Evolutionary conservation across 2,888 invertebrate species (phyloP).

Genomic region (Leptopilina syphax): DNA sequence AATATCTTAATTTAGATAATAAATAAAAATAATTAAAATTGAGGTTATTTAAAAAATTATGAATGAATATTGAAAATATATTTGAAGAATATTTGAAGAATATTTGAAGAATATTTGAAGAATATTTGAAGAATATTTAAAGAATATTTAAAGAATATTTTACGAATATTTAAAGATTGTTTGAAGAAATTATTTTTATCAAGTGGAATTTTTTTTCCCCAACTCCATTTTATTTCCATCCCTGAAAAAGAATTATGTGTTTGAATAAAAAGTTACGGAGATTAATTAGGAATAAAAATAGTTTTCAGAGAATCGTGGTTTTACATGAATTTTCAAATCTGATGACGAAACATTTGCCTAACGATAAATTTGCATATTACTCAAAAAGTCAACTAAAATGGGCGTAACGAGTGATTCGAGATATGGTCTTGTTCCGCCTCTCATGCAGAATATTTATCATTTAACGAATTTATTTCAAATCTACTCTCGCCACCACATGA

Average conservation of each 20-base stretch:
- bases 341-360: conserved; percentile 24
- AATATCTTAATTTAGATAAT: too few species aligned
- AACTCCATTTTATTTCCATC: too few species aligned
- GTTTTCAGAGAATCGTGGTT: conserved; percentile 4
- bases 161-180: too few species aligned
- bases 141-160: too few species aligned
- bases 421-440: conserved; percentile 33
- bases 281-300: neutral
- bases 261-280: neutral
- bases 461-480: conserved; percentile 23
- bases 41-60: too few species aligned
- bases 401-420: conserved; percentile 35
- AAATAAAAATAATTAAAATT: too few species aligned
- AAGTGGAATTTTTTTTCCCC: too few species aligned
- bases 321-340: conserved; percentile 17
- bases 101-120: too few species aligned
- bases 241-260: neutral
- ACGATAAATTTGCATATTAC: conserved; percentile 32
- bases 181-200: too few species aligned
- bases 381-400: conserved; percentile 36
- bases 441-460: conserved; percentile 37
- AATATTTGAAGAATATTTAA: too few species aligned
- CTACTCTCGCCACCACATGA: neutral
- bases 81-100: too few species aligned
- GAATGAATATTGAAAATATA: too few species aligned